These are phyloP conservation scores for Wiebesia pumilae DNA, from an alignment of 1,140 invertebrate species.

Conservation along the genomic window DNA sequence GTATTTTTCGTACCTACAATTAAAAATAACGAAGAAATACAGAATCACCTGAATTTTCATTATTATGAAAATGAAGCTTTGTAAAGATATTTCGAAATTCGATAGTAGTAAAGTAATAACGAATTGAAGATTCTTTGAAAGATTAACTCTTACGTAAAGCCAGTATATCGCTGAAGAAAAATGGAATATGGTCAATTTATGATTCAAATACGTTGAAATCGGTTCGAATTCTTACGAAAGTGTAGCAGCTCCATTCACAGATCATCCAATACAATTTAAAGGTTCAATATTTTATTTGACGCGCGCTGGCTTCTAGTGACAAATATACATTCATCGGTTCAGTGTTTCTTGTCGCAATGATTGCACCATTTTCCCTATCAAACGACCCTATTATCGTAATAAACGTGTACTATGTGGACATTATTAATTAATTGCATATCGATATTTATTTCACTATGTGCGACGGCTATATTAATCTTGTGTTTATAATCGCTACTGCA, in stretches of 20 bases:
- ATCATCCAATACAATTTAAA: background rate
- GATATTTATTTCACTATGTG: constrained; percentile 49
- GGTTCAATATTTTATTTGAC: background rate
- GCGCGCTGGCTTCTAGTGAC: constrained; percentile 48
- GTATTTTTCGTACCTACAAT: background rate
- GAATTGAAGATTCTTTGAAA: background rate
- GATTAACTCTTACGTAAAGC: background rate
- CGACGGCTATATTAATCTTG: constrained; percentile 40
- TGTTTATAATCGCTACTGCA: constrained; percentile 43
- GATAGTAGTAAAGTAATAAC: background rate
- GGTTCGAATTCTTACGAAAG: background rate
- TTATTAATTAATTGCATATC: constrained; percentile 36
- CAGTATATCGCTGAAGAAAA: background rate
- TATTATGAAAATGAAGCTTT: background rate
- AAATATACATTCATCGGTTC: constrained; percentile 26
- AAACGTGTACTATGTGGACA: constrained; percentile 30
- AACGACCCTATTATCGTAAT: constrained; percentile 28
- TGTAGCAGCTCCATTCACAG: background rate
- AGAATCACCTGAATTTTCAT: background rate
- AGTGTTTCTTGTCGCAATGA: constrained; percentile 32
- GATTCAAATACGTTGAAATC: background rate
- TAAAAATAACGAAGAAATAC: background rate
- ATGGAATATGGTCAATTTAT: background rate
- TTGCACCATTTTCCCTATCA: constrained; percentile 45
- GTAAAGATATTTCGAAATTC: background rate